These are phyloP conservation scores for Thaumatotibia leucotreta DNA, from an alignment of 1,140 invertebrate genomes.

Conservation along the genomic window DNA sequence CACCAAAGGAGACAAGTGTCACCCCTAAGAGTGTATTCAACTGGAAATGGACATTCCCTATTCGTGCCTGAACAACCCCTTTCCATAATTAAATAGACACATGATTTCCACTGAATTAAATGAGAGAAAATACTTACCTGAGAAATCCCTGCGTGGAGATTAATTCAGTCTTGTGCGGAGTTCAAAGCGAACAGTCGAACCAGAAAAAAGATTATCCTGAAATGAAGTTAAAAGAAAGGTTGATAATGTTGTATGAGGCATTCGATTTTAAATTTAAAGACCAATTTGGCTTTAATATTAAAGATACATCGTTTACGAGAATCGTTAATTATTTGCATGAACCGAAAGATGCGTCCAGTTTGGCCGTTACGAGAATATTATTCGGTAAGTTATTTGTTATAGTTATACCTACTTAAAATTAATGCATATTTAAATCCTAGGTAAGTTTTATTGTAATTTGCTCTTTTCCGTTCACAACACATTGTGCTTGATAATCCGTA, in stretches of 20 bases:
- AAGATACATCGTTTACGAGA: slow-evolving; percentile 47
- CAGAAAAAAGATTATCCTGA: background rate
- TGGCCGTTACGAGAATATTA: slow-evolving; percentile 85
- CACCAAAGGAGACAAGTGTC: background rate
- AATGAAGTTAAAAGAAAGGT: slow-evolving; percentile 22
- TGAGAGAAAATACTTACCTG: background rate
- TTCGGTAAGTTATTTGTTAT: slow-evolving; percentile 83
- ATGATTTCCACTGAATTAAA: background rate
- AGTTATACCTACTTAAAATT: too few relatives aligned
- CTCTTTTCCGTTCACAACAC: too few relatives aligned
- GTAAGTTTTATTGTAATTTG: too few relatives aligned
- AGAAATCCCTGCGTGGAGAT: background rate
- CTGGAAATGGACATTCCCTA: background rate
- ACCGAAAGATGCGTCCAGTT: slow-evolving; percentile 84
- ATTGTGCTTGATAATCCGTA: too few relatives aligned
- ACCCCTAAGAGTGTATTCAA: background rate
- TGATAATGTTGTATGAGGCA: slow-evolving; percentile 15
- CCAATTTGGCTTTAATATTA: slow-evolving; percentile 47
- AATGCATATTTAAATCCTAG: too few relatives aligned
- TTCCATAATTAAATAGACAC: slow-evolving; percentile 10
- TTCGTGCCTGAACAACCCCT: background rate
- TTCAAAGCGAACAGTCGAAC: background rate
- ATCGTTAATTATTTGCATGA: slow-evolving; percentile 79
- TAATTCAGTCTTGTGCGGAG: background rate
- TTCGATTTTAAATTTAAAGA: slow-evolving; percentile 39